Base-by-base conservation (phyloP, 2,888 invertebrate genomes). In the Acrobasis consociella region DNA sequence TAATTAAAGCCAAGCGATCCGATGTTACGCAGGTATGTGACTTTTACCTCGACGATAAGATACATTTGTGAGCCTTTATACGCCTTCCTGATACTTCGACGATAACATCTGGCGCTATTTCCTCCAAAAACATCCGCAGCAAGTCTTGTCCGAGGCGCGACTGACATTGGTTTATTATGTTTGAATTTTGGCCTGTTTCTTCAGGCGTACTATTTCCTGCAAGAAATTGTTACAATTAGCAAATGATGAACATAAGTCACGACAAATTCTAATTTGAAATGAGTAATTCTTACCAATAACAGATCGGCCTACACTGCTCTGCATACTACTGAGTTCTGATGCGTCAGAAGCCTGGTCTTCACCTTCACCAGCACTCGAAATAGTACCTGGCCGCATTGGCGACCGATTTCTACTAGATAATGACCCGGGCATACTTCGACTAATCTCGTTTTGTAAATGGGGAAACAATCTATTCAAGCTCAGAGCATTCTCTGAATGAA, bases 51-150 rank as follows among this genome's bases (percentile, higher is more conserved):
- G 98, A 97, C 60, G 97, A 96, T 66, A 99, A 89, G 76, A 99
- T 97, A 83, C 98, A 98, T 86, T 97, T 97, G 82, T 98, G 98
- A 1, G 98, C 98, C 80, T 96, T 96, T 59, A 98, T 95, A 60
- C 96, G 94, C 59, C 96, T 94, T 0, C 97, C 97, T 51, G 95
- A 95, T 11, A 97, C 97, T 81, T 97, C 97, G 10, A 97, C 95
- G 7, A 95, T 94, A 53, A 97, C 97, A 81, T 98, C 98, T 0
- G 98, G 96, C 69, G 97, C 97, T 62, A 97, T 96, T 88, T 97
- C 97, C 78, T 97, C 97, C 66, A 97, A 86, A 83, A 98, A 98
- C 98, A 98, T 98, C 69, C 97, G 94, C 38, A 98, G 89, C 62
- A 98, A 89, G 86, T 98, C 98, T 77, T 97, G 96, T 0, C 98